Base-by-base conservation (phyloP, 2,797 vertebrate species). In the Melopsittacus undulatus region DNA sequence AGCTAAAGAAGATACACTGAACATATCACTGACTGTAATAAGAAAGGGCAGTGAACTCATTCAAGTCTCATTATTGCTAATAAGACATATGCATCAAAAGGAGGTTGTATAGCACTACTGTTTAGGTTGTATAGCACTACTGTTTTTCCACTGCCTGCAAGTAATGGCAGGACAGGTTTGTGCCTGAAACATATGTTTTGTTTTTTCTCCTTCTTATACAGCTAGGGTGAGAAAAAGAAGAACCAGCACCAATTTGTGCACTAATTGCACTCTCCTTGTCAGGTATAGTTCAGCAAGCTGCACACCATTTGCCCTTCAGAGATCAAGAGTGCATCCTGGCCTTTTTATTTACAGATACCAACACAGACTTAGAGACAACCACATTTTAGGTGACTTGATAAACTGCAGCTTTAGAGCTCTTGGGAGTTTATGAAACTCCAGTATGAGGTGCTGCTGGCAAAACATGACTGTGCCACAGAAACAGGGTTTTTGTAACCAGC, bases 51-150 rank as follows among this genome's bases (percentile, higher is more conserved):
- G 21, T 27, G 54, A 87, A 72, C 7, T 81, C 19, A 32, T 36
- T 40, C 5, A 45, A 52, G 10, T 56, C 36, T 64, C 11, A 2
- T 16, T 67, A 32, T 27, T 78, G 20, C 27, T 72, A 75, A 30
- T 0, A 32, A 49, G 34, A 46, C 9, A 15, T 10, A 32, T 0
- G 0, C 13, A 51, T 61, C 34, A 68, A 66, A 42, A 54, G 20
- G 43, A 83, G 36, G 22, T 22, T 75, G 6, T 34, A 23, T 2
- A 36, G 24, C n/a, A 29, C 17, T 24, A 14, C 11, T 42, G 10
- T 26, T 74, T 48, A 83, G n/a, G 29, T 26, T 75, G 8, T 27
- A 26, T 2, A 36, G 24, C 27, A 30, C 20, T 27, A 16, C 13
- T 42, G 9, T 27, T 75, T 49, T 59, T 38, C 19, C 36, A 66